These are phyloP conservation scores for Ctena decussata DNA, from an alignment of 2,888 invertebrate genomes.

Conservation along the genomic window DNA sequence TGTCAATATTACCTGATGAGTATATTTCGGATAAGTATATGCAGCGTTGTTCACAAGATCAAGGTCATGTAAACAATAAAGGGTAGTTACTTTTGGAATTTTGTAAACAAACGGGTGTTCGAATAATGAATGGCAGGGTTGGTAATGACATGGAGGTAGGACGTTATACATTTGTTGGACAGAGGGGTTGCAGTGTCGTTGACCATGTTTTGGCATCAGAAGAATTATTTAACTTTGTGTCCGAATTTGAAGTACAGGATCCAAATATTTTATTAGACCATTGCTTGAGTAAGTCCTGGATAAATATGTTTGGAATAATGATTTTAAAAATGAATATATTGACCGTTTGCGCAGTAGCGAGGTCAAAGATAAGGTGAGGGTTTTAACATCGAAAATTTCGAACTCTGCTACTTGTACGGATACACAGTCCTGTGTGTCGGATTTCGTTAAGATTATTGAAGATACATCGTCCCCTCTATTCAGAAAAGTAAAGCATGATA, in stretches of 20 bases:
- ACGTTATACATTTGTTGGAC: constrained; percentile 1
- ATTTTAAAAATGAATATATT: background rate
- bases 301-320: background rate
- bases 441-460: too few relatives aligned
- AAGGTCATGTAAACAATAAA: background rate
- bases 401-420: background rate
- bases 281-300: background rate
- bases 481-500: background rate
- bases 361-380: background rate
- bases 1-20: background rate
- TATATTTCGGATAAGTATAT: background rate
- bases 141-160: constrained; percentile 1
- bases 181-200: constrained; percentile 16
- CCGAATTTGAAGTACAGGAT: background rate
- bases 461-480: too few relatives aligned
- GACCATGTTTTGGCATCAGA: constrained; percentile 6
- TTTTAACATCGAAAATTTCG: background rate
- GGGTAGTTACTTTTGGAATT: background rate
- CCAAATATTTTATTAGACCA: background rate
- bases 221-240: background rate
- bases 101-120: constrained; percentile 3
- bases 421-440: background rate
- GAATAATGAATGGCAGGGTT: constrained; percentile 12
- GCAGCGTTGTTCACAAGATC: constrained; percentile 14
- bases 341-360: background rate